Evolutionary conservation across 2,797 vertebrate genomes (phyloP).

Genomic region (Myotis myotis): DNA sequence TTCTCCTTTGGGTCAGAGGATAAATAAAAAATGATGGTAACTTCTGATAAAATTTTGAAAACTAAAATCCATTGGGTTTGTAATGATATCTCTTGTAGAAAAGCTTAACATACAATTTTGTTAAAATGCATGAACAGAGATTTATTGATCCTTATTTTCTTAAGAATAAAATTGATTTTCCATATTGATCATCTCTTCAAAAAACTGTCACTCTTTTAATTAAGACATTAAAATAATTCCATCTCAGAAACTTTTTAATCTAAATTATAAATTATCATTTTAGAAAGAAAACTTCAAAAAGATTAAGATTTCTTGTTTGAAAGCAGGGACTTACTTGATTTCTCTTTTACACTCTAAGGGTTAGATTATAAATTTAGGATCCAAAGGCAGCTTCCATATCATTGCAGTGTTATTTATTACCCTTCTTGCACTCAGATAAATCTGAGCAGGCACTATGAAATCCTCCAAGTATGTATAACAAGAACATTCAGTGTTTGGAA

Average conservation of each 20-base stretch:
- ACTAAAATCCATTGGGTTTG: slow-evolving; percentile 47
- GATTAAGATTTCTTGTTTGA: slow-evolving; percentile 34
- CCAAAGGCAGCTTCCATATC: neutral
- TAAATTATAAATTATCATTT: slow-evolving; percentile 34
- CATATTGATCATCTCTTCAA: slow-evolving; percentile 34
- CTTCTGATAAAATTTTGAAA: slow-evolving; percentile 63
- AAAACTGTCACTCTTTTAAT: slow-evolving; percentile 26
- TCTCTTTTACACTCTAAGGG: neutral
- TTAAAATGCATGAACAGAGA: neutral
- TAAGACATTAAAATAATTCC: slow-evolving; percentile 13
- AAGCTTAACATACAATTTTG: neutral
- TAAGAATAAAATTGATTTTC: slow-evolving; percentile 61
- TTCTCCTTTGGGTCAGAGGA: slow-evolving; percentile 30
- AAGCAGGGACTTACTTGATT: slow-evolving; percentile 18
- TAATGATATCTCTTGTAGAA: slow-evolving; percentile 34
- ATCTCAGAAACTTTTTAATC: neutral
- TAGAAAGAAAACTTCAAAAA: slow-evolving; percentile 21
- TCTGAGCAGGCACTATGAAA: neutral
- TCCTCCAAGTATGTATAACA: neutral
- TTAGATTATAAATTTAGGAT: neutral
- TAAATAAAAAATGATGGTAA: slow-evolving; percentile 38
- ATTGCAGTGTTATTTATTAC: neutral
- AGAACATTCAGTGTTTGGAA: slow-evolving; percentile 26
- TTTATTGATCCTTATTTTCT: slow-evolving; percentile 54
- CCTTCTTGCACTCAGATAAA: neutral